phyloP scores from a whole-genome alignment of 2,888 invertebrate species.

The Andrena trimmerana region DNA sequence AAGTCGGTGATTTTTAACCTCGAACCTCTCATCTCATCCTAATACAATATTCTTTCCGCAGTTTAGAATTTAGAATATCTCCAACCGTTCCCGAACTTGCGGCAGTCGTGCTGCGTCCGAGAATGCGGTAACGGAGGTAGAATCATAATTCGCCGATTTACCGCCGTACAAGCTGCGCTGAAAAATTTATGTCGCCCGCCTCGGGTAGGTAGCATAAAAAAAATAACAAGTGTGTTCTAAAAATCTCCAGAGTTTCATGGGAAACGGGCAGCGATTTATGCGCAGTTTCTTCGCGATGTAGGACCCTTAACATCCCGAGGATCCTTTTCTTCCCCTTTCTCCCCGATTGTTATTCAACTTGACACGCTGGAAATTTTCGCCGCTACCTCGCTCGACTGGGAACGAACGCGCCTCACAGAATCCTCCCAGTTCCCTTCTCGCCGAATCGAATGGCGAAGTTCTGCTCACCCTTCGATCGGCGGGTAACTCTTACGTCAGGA shows the following conservation, averaged over 20 bases:
- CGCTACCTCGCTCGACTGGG: not conserved
- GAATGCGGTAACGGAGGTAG: too few relatives aligned
- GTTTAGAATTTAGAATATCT: too few relatives aligned
- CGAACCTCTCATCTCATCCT: too few relatives aligned
- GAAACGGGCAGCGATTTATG: not conserved
- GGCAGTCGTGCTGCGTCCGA: too few relatives aligned
- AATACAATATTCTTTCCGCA: not conserved
- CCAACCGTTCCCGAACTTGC: too few relatives aligned
- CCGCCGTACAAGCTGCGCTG: too few relatives aligned
- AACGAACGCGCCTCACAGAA: not conserved
- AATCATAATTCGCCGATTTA: too few relatives aligned
- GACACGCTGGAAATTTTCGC: constrained; percentile 4
- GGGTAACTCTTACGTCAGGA: not conserved
- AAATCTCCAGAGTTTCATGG: not conserved
- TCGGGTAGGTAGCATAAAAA: not conserved
- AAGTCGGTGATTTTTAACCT: constrained; percentile 22
- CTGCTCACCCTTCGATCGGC: not conserved
- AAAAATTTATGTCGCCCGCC: not conserved
- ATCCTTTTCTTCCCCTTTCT: not conserved
- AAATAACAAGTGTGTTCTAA: not conserved
- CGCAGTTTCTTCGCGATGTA: not conserved
- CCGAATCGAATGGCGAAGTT: not conserved
- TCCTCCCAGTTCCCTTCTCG: not conserved
- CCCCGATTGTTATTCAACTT: not conserved
- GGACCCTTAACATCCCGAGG: not conserved